phyloP scores from a whole-genome alignment of 37 sponge, comb jelly and placozoan genomes.

The Tethya wilhelma region DNA sequence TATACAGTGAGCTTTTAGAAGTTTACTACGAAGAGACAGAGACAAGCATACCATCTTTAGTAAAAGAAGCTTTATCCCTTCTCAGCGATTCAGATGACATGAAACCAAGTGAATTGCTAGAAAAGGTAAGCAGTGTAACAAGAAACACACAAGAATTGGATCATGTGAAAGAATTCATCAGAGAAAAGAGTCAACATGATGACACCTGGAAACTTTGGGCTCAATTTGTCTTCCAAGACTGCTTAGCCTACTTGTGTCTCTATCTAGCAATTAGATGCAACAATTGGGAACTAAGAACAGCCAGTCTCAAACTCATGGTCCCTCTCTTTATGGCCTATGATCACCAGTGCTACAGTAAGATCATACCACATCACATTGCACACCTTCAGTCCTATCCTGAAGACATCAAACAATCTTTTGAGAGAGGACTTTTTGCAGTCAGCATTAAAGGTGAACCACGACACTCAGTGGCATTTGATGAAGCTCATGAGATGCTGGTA shows the following conservation, averaged over 20 bases:
- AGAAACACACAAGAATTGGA: too few relatives aligned
- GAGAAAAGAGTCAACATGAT: not conserved
- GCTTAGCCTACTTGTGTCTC: constrained; percentile 10
- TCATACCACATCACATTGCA: constrained; percentile 18
- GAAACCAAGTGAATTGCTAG: too few relatives aligned
- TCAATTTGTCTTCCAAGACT: constrained; percentile 24
- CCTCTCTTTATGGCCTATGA: constrained; percentile 27
- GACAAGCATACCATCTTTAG: too few relatives aligned
- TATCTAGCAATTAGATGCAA: constrained; percentile 18
- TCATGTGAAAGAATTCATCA: constrained; percentile 1
- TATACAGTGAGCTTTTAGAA: too few relatives aligned
- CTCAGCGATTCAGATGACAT: too few relatives aligned
- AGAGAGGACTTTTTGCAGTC: constrained; percentile 23
- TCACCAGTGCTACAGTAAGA: not conserved
- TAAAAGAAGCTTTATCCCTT: too few relatives aligned
- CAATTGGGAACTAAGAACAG: constrained; percentile 21
- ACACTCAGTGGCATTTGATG: constrained; percentile 21
- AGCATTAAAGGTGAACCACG: not conserved
- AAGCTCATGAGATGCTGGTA: constrained; percentile 11
- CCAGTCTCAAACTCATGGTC: constrained; percentile 20
- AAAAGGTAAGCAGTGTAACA: too few relatives aligned
- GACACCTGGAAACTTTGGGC: constrained; percentile 22
- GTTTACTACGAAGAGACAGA: too few relatives aligned
- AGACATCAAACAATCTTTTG: not conserved
- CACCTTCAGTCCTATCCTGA: not conserved